phyloP scores from a whole-genome alignment of 2,797 vertebrate species.

The Centropyge bicolor region DNA sequence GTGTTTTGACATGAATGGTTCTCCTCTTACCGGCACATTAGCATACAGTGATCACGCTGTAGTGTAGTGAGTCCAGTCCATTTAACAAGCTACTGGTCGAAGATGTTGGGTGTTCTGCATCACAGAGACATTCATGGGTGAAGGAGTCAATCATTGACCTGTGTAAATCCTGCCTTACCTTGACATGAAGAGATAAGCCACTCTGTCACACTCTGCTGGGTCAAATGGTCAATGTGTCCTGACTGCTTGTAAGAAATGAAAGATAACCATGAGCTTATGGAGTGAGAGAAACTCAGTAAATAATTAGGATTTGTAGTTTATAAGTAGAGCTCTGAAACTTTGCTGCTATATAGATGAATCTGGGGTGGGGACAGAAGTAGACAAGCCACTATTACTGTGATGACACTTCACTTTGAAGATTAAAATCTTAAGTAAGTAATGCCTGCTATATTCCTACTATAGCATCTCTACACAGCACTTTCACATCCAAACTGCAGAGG shows the following conservation, averaged over 20 bases:
- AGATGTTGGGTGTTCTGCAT: neutral
- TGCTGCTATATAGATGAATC: neutral
- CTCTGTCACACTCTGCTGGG: slow-evolving; percentile 4
- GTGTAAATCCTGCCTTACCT: slow-evolving; percentile 21
- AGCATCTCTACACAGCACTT: neutral
- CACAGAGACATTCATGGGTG: slow-evolving; percentile 21
- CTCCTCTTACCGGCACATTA: neutral
- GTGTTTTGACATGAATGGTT: neutral
- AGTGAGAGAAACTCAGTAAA: neutral
- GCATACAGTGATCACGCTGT: neutral
- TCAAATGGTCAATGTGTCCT: slow-evolving; percentile 22
- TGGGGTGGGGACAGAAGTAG: neutral
- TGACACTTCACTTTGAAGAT: neutral
- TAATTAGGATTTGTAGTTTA: neutral
- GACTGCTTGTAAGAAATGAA: neutral
- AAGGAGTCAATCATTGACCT: slow-evolving; percentile 19
- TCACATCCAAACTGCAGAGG: neutral
- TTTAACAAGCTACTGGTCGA: neutral
- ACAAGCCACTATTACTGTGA: neutral
- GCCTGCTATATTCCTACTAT: slow-evolving; percentile 4
- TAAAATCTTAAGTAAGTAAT: neutral
- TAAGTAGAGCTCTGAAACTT: neutral
- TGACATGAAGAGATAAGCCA: slow-evolving; percentile 20
- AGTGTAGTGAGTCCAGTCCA: neutral
- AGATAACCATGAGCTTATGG: neutral